Percentiles rank a stretch among this genome's conserved stretches.
These are phyloP conservation scores for Alauda arvensis DNA, from an alignment of 2,797 vertebrate species.

Conservation along the genomic window DNA sequence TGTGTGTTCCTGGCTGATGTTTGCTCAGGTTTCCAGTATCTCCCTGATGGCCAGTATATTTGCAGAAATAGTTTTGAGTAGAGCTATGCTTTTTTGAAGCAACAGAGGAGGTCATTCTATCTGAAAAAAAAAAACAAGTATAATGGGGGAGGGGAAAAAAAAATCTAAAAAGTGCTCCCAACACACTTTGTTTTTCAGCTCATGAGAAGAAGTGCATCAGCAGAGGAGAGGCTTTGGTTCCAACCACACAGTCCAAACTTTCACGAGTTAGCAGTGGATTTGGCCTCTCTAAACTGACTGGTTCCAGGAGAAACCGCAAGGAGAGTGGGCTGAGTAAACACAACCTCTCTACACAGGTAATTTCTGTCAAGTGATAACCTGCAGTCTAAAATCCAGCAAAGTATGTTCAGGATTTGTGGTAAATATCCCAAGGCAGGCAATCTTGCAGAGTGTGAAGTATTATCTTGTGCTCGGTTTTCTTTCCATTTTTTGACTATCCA, in stretches of 20 bases:
- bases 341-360: constrained; percentile 92
- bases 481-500: neutral
- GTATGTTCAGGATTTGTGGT: neutral
- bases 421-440: neutral
- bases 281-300: constrained; percentile 94
- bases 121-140: neutral
- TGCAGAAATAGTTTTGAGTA: neutral
- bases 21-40: neutral
- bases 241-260: constrained; percentile 90
- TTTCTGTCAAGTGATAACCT: neutral
- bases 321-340: constrained; percentile 92
- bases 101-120: neutral
- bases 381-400: neutral
- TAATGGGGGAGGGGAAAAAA: fast-evolving
- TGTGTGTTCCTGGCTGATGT: neutral
- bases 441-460: neutral
- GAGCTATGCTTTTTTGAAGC: neutral
- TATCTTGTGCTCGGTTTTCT: neutral
- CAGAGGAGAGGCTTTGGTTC: constrained; percentile 86
- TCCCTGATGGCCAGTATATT: neutral
- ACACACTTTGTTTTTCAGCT: constrained; percentile 63
- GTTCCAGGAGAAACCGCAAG: constrained; percentile 90
- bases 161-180: neutral
- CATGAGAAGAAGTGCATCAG: constrained; percentile 97
- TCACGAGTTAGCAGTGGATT: constrained; percentile 97